Conservation (phyloP, 2,113 vertebrate genomes). For the Entelurus aequoreus region DNA sequence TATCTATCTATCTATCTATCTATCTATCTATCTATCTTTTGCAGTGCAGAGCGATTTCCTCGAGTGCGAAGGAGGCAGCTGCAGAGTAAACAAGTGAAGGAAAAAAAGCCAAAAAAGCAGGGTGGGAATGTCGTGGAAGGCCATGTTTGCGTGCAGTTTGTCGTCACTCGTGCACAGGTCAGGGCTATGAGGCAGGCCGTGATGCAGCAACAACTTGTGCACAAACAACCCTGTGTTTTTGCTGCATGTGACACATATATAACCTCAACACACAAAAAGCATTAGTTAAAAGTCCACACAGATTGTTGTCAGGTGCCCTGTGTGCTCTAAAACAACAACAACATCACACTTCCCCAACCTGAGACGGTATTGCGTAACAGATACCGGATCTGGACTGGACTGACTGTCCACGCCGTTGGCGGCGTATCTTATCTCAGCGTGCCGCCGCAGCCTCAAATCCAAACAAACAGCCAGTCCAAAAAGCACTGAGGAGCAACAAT, state of each 20-base stretch:
- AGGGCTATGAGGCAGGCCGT: constrained; percentile 39
- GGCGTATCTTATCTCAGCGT: constrained; percentile 43
- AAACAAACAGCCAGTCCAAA: constrained; percentile 29
- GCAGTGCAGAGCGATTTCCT: background rate
- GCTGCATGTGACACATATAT: background rate
- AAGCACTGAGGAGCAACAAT: background rate
- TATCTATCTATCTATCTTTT: no score
- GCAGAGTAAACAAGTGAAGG: constrained; percentile 27
- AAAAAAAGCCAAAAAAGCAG: background rate
- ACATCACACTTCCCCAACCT: constrained; percentile 30
- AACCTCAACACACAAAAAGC: constrained; percentile 4
- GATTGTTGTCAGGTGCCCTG: constrained; percentile 46
- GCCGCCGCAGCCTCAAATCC: constrained; percentile 21
- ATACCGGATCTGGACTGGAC: constrained; percentile 18
- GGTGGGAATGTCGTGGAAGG: constrained; percentile 20
- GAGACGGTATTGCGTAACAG: constrained; percentile 33
- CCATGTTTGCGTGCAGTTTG: constrained; percentile 40
- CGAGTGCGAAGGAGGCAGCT: background rate
- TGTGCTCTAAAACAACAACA: constrained; percentile 16
- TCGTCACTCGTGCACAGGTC: constrained; percentile 39
- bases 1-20: no score
- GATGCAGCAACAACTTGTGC: constrained; percentile 30
- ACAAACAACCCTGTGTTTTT: constrained; percentile 42
- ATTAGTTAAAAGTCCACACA: constrained; percentile 28
- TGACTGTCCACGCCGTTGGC: constrained; percentile 30